Percentiles rank a stretch among this genome's conserved stretches.
These are phyloP conservation scores for Eudyptes chrysolophus DNA, from an alignment of 2,113 vertebrate genomes.

Conservation along the genomic window DNA sequence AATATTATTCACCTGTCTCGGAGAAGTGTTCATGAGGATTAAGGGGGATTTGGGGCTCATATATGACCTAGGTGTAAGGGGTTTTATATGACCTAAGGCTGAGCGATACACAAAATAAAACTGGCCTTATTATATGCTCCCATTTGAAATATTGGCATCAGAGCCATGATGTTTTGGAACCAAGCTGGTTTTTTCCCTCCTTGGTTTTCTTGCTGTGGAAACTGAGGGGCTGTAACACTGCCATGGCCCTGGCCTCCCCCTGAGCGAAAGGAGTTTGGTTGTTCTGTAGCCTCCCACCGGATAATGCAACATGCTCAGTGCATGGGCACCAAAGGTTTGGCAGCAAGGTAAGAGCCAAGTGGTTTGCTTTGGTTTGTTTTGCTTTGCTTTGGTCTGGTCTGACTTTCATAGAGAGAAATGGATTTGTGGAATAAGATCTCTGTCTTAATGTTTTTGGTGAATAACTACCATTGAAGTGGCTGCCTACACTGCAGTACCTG, in stretches of 20 bases:
- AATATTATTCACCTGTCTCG: not conserved
- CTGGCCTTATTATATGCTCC: not conserved
- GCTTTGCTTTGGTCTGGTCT: not conserved
- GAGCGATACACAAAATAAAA: not conserved
- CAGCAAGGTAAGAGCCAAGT: not conserved
- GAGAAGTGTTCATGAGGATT: not conserved
- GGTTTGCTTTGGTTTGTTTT: not conserved
- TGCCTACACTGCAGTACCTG: not conserved
- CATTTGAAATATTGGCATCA: not conserved
- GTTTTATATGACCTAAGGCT: not conserved
- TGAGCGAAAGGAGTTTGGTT: not conserved
- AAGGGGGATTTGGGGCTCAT: not conserved
- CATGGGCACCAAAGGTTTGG: not conserved
- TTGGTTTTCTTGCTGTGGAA: not conserved
- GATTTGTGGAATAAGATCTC: not conserved
- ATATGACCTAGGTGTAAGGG: not conserved
- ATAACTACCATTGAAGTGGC: not conserved
- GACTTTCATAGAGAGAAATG: not conserved
- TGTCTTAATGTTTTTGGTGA: not conserved
- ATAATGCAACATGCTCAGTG: not conserved
- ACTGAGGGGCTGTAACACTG: not conserved
- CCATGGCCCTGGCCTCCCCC: not conserved
- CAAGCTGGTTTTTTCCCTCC: accelerated
- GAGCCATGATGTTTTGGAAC: not conserved
- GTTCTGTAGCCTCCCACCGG: not conserved